phyloP scores from a whole-genome alignment of 2,113 vertebrate genomes.

The Thinocorus orbignyianus region DNA sequence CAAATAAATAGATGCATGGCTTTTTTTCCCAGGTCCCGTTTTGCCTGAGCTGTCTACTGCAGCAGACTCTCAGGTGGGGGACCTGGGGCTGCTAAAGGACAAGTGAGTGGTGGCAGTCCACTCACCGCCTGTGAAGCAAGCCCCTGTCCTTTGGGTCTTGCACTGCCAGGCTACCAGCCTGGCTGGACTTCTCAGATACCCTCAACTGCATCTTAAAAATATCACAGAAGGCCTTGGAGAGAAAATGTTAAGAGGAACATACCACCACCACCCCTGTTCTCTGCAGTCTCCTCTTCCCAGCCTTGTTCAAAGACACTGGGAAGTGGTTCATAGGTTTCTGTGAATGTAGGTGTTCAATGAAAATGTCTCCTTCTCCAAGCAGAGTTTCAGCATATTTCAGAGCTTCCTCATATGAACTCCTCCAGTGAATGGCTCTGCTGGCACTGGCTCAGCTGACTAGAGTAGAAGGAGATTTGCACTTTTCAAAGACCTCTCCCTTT shows the following conservation, averaged over 20 bases:
- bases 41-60: background rate
- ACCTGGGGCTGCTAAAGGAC: background rate
- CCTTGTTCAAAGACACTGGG: background rate
- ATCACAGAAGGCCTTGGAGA: background rate
- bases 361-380: background rate
- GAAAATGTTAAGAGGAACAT: background rate
- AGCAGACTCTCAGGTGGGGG: rapidly evolving
- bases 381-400: background rate
- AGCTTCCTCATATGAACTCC: background rate
- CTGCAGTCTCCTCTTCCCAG: background rate
- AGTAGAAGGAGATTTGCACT: background rate
- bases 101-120: background rate
- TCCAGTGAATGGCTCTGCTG: background rate
- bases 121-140: background rate
- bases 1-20: background rate
- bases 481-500: background rate
- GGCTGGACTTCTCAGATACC: background rate
- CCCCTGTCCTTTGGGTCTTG: background rate
- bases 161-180: background rate
- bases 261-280: background rate
- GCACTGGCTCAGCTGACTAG: background rate
- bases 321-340: background rate
- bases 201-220: background rate
- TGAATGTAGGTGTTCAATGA: background rate
- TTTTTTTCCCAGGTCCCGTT: background rate